Evolutionary conservation across 1,140 invertebrate species (phyloP), one percentile per base, ranked within the genome.

Genomic region (Papilio xuthus): DNA sequence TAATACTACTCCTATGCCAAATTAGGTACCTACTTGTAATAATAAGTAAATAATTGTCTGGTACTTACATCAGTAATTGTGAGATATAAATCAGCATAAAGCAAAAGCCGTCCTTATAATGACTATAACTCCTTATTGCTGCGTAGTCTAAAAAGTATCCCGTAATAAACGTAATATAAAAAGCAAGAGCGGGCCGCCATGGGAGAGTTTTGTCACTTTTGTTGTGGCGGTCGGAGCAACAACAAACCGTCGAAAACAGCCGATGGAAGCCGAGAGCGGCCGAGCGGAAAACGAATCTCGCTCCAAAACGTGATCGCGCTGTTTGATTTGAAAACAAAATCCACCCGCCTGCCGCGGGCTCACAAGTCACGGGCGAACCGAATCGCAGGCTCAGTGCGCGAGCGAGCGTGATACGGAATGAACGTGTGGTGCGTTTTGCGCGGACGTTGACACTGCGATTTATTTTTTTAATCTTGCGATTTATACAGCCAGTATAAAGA

Each of bases 381-480:
- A 86, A 85, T 87, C 82, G 83, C 84, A 83, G 84, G 87, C 84
- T 91, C 91, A 93, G 92, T 94, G 88, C 91, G 91, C 90, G 86
- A 92, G 89, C 91, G 86, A 94, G 92, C 92, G 92, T 93, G 91
- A 92, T 94, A 94, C 92, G 91, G 92, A 94, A 93, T 94, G 91
- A 89, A 89, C 90, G 92, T 92, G 92, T 92, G 92, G 92, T 92
- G 91, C 91, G 90, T 92, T 90, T 92, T 92, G 91, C 92, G 92
- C 92, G 92, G 90, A 92, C 92, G 84, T 90, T 94, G 88, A 93
- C 87, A 89, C 88, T 91, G 88, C 90, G 91, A 93, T 89, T 88
- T 88, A 88, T 90, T 87, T 90, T 37, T 88, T 90, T 88, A 88
- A 82, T 83, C 82, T 87, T 85, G 80, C 90, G 90, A 89, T 89